Base-by-base conservation (phyloP, 2,888 invertebrate species). In the Boloria euphrosyne region DNA sequence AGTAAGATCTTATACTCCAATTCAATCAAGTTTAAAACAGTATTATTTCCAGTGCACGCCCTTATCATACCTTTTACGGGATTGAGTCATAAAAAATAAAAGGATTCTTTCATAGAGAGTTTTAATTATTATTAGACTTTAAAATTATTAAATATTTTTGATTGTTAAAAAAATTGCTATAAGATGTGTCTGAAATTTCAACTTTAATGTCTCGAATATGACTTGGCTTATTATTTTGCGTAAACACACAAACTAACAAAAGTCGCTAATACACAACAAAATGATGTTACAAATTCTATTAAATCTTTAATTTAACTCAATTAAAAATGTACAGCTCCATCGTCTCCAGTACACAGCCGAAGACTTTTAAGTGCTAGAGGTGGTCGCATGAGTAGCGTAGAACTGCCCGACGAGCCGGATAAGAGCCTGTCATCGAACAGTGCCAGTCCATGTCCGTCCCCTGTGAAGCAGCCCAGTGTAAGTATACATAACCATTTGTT, bases 381-480 rank as follows among this genome's bases (percentile, higher is more conserved):
- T 68, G 96, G 97, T 78, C 94, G 98, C 69, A 98, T 98, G 95
- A 98, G 97, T 83, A 98, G 98, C 71, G 97, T 98, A 73, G 98
- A 98, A 78, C 93, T 98, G 54, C 98, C 98, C 1, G 97, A 97
- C 78, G 95, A 96, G 69, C 97, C 97, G 68, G 97, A 97, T 84
- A 97, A 98, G 84, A 97, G 97, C 64, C 94, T 97, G 67, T 98
- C 97, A 49, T 98, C 97, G 27, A 97, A 97, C 70, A 97, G 97
- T 82, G 97, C 97, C 16, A 98, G 98, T 51, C 98, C 98, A 2
- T 98, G 98, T 82, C 97, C 98, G 14, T 98, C 98, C 75, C 98
- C 98, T 46, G 94, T 94, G 76, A 94, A 94, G 82, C 93, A 94
- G 79, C 84, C 80, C 4, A 85, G 80, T 72, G 91, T 92, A 74